Conservation (phyloP, 2,888 invertebrate genomes). For the Stomorhina lunata region DNA sequence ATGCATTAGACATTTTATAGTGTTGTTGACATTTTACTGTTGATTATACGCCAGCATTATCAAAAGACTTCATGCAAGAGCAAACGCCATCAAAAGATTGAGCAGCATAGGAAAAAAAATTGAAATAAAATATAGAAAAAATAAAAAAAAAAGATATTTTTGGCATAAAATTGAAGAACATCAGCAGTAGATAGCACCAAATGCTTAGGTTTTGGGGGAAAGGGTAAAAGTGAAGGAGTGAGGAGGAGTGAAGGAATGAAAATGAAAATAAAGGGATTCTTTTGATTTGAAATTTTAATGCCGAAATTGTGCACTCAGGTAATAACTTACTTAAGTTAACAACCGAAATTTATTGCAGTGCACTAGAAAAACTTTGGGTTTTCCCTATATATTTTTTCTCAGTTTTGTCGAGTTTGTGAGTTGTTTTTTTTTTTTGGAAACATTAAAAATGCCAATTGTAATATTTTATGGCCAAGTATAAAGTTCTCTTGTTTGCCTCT, state of each 20-base stretch:
- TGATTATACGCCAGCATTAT: conserved; percentile 62
- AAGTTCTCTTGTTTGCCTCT: neutral
- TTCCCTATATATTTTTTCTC: neutral
- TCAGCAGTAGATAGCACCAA: conserved; percentile 25
- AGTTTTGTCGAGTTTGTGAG: neutral
- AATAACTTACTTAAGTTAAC: conserved; percentile 64
- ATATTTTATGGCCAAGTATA: conserved; percentile 58
- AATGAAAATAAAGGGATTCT: conserved; percentile 23
- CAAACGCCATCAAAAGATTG: conserved; percentile 46
- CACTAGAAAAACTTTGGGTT: conserved; percentile 41
- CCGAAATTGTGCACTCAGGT: conserved; percentile 63
- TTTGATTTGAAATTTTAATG: conserved; percentile 53
- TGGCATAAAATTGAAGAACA: conserved; percentile 58
- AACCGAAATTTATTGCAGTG: conserved; percentile 60
- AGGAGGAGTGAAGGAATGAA: neutral
- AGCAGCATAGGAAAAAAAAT: neutral
- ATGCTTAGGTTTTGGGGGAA: neutral
- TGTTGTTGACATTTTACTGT: conserved; percentile 64
- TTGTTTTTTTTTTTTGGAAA: neutral
- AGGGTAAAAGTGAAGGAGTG: neutral
- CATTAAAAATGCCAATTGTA: conserved; percentile 54
- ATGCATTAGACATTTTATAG: conserved; percentile 55
- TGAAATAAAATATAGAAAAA: conserved; percentile 9
- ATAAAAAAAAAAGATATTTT: conserved; percentile 39
- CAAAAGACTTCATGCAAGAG: conserved; percentile 62